Evolutionary conservation across 2,888 invertebrate genomes (phyloP), one percentile per base, ranked within the genome.

Genomic region (Eustalomyia histrio): DNA sequence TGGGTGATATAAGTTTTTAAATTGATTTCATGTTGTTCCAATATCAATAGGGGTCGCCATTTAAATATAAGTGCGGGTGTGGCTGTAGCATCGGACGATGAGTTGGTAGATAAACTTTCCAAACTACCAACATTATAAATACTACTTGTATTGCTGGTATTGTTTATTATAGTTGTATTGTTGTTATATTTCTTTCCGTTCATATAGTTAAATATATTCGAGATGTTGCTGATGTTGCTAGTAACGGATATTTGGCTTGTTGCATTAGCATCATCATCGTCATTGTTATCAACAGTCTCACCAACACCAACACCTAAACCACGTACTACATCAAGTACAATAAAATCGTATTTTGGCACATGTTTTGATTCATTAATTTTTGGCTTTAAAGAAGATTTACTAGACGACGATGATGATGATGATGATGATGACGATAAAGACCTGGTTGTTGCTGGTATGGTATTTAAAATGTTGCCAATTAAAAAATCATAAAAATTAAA

Each of bases 401-500:
- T 18, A 8, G 65, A 12, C 16, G 63, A 50, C 14, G 68, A 50
- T 24, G 33, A 24, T 16, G 68, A 50, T 24, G 33, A 24, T 47
- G 52, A 4, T 43, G 61, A 9, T 33, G 68, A 39, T 21, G 69
- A 43, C 18, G 43, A 17, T 43, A 39, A 2, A 8, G 18, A 8
- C 16, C 16, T 10, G 9, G 39, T n/a, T 61, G 43, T 1, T 50
- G 50, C 16, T 58, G 39, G 52, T 53, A 39, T 55, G 64, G 52
- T 10, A 64, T 79, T 76, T 43, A 82, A 47, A 17, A 83, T 61
- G 63, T 86, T 87, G 18, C 86, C 85, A 68, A 89, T 86, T 76
- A 91, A 82, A 83, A 88, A 89, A 86, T 91, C 91, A 80, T 90
- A 91, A 29, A 91, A 87, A 79, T 88, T 86, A 82, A 91, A 89